Evolutionary conservation across 2,113 vertebrate species (phyloP), one percentile per base, ranked within the genome.

Genomic region (Naja naja): DNA sequence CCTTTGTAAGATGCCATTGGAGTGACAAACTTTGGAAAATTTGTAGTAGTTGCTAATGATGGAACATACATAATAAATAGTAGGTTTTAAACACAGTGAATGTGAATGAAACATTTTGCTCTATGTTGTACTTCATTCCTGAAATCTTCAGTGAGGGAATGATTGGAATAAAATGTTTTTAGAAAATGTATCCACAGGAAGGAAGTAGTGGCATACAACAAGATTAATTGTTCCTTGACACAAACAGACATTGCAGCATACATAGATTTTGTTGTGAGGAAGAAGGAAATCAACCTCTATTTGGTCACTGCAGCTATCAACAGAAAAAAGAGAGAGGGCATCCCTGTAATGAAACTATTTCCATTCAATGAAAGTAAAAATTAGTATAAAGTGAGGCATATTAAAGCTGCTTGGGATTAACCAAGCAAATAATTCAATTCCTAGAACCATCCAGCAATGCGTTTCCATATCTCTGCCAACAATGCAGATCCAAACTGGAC

Each of bases 31-130:
- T 92, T 95, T 94, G 93, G 39, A 87, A 90, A 93, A 95, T 93
- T 95, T 91, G 96, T 95, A 97, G 96, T 93, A 94, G 95, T 95
- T 94, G 91, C 96, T 97, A 97, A 97, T 97, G 97, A 97, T 54
- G 45, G 55, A 95, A 97, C 95, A 96, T 97, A 97, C 98, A 98
- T 98, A 98, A 98, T 98, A 97, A 93, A 98, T 98, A 94, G 97
- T 94, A 96, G 96, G 97, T 97, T 97, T 97, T 97, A 97, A 97
- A 97, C 96, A 96, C 96, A 94, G 96, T 97, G 97, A 96, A 95
- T 97, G 96, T 97, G 96, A 98, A 95, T 94, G 94, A 96, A 97
- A 93, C 94, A 96, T 97, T 97, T 96, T 97, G 96, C 97, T 96
- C 94, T 94, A 95, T 97, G 94, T 97, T 96, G 94, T 96, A 97